Percentiles rank a stretch among this genome's conserved stretches.
Evolutionary conservation across 2,797 vertebrate species (phyloP).

Genomic region (Antrozous pallidus): DNA sequence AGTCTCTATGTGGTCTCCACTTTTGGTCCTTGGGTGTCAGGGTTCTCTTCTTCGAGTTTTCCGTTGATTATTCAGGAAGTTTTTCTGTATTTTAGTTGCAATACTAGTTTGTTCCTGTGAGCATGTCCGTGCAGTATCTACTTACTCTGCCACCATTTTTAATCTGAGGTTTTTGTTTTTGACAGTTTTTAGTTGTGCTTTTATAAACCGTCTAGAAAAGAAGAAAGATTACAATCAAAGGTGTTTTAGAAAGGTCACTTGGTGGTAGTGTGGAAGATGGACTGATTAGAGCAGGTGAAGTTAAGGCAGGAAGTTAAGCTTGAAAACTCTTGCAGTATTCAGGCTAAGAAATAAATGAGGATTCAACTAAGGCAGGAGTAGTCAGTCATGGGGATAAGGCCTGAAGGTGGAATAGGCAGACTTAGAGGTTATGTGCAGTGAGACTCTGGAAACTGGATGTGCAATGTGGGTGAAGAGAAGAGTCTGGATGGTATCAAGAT

Average conservation of each 20-base stretch:
- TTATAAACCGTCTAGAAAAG: conserved; percentile 8
- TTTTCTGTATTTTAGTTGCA: too few species aligned
- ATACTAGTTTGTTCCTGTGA: too few species aligned
- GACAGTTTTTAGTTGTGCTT: background rate
- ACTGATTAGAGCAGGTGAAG: background rate
- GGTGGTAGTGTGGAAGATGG: background rate
- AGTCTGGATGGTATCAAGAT: background rate
- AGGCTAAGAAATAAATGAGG: background rate
- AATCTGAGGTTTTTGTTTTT: background rate
- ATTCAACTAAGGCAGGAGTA: background rate
- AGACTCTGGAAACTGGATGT: background rate
- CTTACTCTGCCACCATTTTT: too few species aligned
- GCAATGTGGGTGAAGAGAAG: background rate
- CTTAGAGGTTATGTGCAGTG: background rate
- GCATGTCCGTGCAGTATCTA: too few species aligned
- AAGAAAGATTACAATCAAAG: background rate
- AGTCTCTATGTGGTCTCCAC: too few species aligned
- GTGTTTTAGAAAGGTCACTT: conserved; percentile 30
- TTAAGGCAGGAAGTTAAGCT: background rate
- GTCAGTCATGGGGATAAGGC: background rate
- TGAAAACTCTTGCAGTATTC: background rate
- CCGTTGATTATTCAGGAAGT: too few species aligned
- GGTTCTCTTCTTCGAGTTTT: too few species aligned
- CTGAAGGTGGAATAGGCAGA: background rate
- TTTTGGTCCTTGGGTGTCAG: too few species aligned